phyloP scores from a whole-genome alignment of 2,888 invertebrate genomes.

The Sisyra terminalis region DNA sequence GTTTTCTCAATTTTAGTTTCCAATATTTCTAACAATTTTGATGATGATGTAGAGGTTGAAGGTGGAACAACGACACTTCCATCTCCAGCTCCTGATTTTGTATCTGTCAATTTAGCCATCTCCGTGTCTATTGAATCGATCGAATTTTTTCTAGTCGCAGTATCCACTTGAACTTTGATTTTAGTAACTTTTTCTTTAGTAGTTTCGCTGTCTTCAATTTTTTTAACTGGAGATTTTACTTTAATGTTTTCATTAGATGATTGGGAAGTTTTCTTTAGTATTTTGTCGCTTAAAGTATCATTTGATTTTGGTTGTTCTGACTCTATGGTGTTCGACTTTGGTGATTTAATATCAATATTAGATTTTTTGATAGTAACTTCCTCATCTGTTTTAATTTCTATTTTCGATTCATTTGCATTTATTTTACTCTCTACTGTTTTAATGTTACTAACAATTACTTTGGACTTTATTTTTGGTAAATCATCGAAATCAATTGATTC shows the following conservation, averaged over 20 bases:
- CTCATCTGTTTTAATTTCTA: too few species aligned
- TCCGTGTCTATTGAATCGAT: slow-evolving; percentile 17
- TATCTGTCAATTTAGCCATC: slow-evolving; percentile 16
- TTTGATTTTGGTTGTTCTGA: slow-evolving; percentile 6
- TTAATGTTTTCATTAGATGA: slow-evolving; percentile 7
- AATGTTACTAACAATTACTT: too few species aligned
- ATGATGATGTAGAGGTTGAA: slow-evolving; percentile 29
- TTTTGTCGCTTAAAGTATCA: slow-evolving; percentile 3
- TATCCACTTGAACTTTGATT: slow-evolving; percentile 24
- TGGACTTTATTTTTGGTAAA: background rate
- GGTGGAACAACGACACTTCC: slow-evolving; percentile 15
- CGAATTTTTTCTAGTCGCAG: slow-evolving; percentile 5
- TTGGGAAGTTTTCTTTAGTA: background rate
- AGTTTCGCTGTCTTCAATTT: slow-evolving; percentile 5
- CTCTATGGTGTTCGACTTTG: background rate
- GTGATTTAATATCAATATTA: too few species aligned
- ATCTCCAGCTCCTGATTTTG: slow-evolving; percentile 10
- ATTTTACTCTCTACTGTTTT: too few species aligned
- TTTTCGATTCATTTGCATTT: too few species aligned
- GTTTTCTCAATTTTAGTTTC: slow-evolving; percentile 27
- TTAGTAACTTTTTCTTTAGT: slow-evolving; percentile 25
- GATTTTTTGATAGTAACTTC: too few species aligned
- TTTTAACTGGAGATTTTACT: slow-evolving; percentile 17
- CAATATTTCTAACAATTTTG: slow-evolving; percentile 38
- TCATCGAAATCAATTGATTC: background rate